These are phyloP conservation scores for Masticophis lateralis DNA, from an alignment of 2,797 vertebrate species.

Conservation along the genomic window DNA sequence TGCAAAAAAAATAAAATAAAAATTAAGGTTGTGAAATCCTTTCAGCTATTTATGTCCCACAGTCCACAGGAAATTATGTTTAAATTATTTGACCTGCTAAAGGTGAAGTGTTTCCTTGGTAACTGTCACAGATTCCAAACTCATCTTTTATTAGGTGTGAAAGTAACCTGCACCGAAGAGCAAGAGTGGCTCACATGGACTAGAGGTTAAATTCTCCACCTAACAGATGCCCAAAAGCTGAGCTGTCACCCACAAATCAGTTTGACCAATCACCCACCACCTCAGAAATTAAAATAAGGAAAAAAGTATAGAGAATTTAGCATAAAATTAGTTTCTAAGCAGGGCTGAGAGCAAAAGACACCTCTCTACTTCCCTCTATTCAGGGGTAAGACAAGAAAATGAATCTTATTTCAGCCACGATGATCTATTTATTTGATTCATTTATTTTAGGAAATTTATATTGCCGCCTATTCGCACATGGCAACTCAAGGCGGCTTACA, in stretches of 20 bases:
- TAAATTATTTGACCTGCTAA: constrained; percentile 42
- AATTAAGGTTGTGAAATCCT: constrained; percentile 42
- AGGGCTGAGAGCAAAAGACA: neutral
- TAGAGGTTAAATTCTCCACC: neutral
- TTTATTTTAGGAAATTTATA: no score
- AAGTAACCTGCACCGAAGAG: neutral
- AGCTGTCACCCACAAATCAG: neutral
- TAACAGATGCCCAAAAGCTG: neutral
- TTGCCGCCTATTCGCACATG: no score
- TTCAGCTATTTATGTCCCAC: constrained; percentile 47
- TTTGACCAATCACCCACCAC: neutral
- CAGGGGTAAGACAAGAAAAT: no score
- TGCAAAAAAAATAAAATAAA: neutral
- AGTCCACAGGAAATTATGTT: constrained; percentile 41
- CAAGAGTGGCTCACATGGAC: neutral
- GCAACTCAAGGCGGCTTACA: no score
- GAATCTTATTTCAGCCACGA: neutral
- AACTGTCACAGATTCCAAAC: constrained; percentile 30
- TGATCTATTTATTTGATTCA: neutral
- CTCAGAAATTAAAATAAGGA: neutral
- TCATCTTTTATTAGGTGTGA: neutral
- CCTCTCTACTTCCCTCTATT: neutral
- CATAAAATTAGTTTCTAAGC: neutral
- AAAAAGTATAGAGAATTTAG: neutral
- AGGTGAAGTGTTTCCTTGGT: constrained; percentile 55